Evolutionary conservation across 2,113 vertebrate species (phyloP).

Genomic region (Reinhardtius hippoglossoides): DNA sequence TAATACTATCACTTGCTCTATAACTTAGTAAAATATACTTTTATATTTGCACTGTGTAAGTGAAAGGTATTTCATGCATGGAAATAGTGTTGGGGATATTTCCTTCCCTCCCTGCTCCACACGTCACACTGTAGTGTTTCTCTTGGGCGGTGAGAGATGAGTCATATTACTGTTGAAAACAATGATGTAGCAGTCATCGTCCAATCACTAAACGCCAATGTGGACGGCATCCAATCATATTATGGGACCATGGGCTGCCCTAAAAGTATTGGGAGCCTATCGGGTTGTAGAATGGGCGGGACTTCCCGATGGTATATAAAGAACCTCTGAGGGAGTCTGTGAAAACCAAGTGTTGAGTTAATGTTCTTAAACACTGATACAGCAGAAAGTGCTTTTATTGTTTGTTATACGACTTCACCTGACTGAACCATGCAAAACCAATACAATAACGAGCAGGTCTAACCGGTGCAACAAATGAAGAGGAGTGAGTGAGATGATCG

Average conservation of each 20-base stretch:
- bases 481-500: no score
- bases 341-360: no score
- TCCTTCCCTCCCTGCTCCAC: background rate
- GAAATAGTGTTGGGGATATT: background rate
- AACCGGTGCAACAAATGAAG: no score
- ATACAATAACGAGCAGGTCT: no score
- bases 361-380: background rate
- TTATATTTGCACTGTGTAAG: background rate
- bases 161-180: background rate
- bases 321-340: background rate
- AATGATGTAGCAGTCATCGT: background rate
- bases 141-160: background rate
- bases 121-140: background rate
- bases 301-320: background rate
- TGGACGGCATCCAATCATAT: background rate
- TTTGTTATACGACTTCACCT: background rate
- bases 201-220: background rate
- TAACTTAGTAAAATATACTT: no score
- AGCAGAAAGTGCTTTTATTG: background rate
- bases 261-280: background rate
- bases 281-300: background rate
- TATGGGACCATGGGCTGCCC: background rate
- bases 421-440: no score
- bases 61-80: background rate
- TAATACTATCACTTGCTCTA: no score